A percentile compares a stretch with the other conserved stretches of the same genome.
These are phyloP conservation scores for Perca fluviatilis DNA, from an alignment of 2,113 vertebrate genomes.

Conservation along the genomic window DNA sequence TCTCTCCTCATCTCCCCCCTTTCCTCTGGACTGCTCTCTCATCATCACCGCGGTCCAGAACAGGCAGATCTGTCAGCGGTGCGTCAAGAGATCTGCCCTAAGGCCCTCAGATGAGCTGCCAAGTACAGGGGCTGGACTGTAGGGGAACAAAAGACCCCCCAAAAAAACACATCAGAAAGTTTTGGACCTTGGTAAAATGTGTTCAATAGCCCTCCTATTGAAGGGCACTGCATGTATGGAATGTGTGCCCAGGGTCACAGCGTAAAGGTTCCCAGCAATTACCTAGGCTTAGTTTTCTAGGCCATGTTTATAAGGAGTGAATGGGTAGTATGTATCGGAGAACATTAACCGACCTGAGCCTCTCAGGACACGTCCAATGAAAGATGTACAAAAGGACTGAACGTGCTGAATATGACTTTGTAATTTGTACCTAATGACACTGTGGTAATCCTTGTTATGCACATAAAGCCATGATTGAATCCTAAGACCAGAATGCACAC, in stretches of 20 bases:
- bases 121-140: slow-evolving; percentile 73
- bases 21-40: slow-evolving; percentile 63
- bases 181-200: slow-evolving; percentile 63
- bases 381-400: slow-evolving; percentile 32
- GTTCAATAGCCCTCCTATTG: slow-evolving; percentile 74
- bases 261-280: slow-evolving; percentile 68
- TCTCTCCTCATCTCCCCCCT: slow-evolving; percentile 46
- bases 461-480: background rate
- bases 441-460: slow-evolving; percentile 12
- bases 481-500: background rate
- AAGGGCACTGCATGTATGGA: slow-evolving; percentile 70
- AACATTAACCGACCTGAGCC: slow-evolving; percentile 31
- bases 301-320: slow-evolving; percentile 25
- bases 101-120: slow-evolving; percentile 83
- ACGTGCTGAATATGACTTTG: slow-evolving; percentile 18
- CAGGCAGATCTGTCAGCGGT: slow-evolving; percentile 77
- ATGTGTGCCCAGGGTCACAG: slow-evolving; percentile 63
- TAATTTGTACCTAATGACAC: slow-evolving; percentile 29
- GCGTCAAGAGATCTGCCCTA: slow-evolving; percentile 71
- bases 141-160: slow-evolving; percentile 61
- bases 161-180: slow-evolving; percentile 69
- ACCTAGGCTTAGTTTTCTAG: slow-evolving; percentile 41
- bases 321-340: slow-evolving; percentile 1
- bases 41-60: slow-evolving; percentile 67
- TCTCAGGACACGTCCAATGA: slow-evolving; percentile 37